Evolutionary conservation across 2,113 vertebrate genomes (phyloP).

Genomic region (Cephalopterus ornatus): DNA sequence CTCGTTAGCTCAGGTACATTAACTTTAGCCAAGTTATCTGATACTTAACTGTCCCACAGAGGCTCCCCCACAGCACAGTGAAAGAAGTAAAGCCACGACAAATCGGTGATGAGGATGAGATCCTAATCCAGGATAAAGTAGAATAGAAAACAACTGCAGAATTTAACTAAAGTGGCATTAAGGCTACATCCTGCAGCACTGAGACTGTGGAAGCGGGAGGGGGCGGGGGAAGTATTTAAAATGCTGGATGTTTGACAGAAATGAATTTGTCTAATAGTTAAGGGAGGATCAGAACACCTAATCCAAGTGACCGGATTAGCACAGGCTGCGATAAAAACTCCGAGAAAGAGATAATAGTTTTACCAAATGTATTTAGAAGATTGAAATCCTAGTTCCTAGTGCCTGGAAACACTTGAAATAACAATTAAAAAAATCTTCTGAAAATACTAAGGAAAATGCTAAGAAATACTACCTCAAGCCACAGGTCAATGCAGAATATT

Average conservation of each 20-base stretch:
- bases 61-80: background rate
- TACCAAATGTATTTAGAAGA: background rate
- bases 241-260: slow-evolving; percentile 24
- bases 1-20: background rate
- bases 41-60: background rate
- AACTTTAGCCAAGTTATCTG: background rate
- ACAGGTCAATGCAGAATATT: background rate
- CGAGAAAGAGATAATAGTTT: background rate
- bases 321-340: background rate
- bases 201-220: background rate
- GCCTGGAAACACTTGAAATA: background rate
- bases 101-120: background rate
- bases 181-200: background rate
- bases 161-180: slow-evolving; percentile 26
- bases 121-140: slow-evolving; percentile 17
- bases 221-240: background rate
- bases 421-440: background rate
- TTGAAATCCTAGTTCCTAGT: background rate
- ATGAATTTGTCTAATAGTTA: background rate
- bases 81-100: background rate
- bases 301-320: slow-evolving; percentile 15
- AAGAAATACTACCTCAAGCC: background rate
- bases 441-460: background rate
- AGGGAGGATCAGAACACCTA: slow-evolving; percentile 7
- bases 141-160: slow-evolving; percentile 16